Percentiles rank a stretch among this genome's conserved stretches.
These are phyloP conservation scores for Cheilosia soror DNA, from an alignment of 2,888 invertebrate species.

Conservation along the genomic window DNA sequence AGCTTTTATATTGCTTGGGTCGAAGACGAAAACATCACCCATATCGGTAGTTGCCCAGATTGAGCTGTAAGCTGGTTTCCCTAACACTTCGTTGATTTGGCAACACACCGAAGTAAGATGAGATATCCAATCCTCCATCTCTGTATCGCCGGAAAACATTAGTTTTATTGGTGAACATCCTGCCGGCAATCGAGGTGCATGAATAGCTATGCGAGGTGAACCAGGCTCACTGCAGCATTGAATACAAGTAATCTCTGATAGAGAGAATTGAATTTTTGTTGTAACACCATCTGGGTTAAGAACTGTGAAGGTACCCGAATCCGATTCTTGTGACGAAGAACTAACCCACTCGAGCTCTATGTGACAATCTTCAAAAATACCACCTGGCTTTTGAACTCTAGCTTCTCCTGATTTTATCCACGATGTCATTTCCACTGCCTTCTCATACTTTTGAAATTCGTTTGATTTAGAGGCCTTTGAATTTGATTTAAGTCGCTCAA, in stretches of 20 bases:
- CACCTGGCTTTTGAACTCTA: constrained; percentile 86
- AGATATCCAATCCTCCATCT: constrained; percentile 95
- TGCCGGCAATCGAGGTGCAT: constrained; percentile 86
- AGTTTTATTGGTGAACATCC: constrained; percentile 87
- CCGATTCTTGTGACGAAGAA: constrained; percentile 85
- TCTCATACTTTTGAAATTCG: constrained; percentile 87
- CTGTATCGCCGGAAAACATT: constrained; percentile 92
- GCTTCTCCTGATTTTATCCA: constrained; percentile 94
- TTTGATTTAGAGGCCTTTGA: constrained; percentile 83
- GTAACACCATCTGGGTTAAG: constrained; percentile 91
- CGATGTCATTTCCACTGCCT: constrained; percentile 92
- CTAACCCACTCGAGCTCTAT: constrained; percentile 93
- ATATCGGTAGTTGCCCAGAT: constrained; percentile 91
- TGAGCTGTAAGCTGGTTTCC: constrained; percentile 88
- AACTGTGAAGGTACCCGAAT: constrained; percentile 90
- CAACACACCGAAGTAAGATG: constrained; percentile 91
- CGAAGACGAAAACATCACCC: constrained; percentile 93
- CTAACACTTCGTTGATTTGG: constrained; percentile 89
- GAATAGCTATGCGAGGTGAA: constrained; percentile 89
- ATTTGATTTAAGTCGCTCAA: constrained; percentile 88
- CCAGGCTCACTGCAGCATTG: constrained; percentile 92
- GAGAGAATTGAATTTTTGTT: constrained; percentile 89
- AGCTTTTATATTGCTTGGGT: constrained; percentile 87
- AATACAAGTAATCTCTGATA: constrained; percentile 91
- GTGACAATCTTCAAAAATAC: constrained; percentile 89